Percentiles rank a stretch among this genome's conserved stretches.
Conservation (phyloP, 2,888 invertebrate species). For the Cheilosia vulpina region DNA sequence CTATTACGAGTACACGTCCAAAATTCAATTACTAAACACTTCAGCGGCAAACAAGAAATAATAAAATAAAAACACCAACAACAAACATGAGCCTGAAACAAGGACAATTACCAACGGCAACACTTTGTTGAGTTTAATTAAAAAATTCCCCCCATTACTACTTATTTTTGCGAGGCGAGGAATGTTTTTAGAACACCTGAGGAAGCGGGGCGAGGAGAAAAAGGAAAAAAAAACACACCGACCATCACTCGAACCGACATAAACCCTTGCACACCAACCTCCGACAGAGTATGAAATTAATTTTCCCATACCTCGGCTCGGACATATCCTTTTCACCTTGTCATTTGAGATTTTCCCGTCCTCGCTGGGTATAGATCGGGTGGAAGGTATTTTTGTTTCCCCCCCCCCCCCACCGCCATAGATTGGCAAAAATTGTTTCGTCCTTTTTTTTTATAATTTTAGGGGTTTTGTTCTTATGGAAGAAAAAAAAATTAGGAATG, state of each 20-base stretch:
- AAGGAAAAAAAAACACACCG: conserved; percentile 22
- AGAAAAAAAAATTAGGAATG: conserved; percentile 38
- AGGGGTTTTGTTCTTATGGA: conserved; percentile 21
- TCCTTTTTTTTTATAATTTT: conserved; percentile 23
- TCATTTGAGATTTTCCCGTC: conserved; percentile 70
- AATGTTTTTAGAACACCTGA: conserved; percentile 67
- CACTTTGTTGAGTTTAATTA: conserved; percentile 73
- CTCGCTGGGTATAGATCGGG: conserved; percentile 42
- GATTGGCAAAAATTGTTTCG: conserved; percentile 16
- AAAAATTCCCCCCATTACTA: conserved; percentile 63
- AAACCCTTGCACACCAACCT: conserved; percentile 59
- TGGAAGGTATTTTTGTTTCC: conserved; percentile 35
- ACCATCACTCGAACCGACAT: conserved; percentile 48
- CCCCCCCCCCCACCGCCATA: background rate
- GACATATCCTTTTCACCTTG: conserved; percentile 74
- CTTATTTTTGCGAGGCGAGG: conserved; percentile 30
- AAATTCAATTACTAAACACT: conserved; percentile 72
- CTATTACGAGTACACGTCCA: conserved; percentile 32
- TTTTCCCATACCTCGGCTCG: conserved; percentile 61
- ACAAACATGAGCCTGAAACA: conserved; percentile 48
- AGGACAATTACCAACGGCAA: conserved; percentile 70
- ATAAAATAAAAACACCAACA: conserved; percentile 2
- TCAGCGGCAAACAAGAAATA: conserved; percentile 20
- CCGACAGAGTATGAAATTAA: conserved; percentile 74
- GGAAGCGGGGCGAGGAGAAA: background rate